Evolutionary conservation across 2,113 vertebrate genomes (phyloP).

Genomic region (Sturnira hondurensis): DNA sequence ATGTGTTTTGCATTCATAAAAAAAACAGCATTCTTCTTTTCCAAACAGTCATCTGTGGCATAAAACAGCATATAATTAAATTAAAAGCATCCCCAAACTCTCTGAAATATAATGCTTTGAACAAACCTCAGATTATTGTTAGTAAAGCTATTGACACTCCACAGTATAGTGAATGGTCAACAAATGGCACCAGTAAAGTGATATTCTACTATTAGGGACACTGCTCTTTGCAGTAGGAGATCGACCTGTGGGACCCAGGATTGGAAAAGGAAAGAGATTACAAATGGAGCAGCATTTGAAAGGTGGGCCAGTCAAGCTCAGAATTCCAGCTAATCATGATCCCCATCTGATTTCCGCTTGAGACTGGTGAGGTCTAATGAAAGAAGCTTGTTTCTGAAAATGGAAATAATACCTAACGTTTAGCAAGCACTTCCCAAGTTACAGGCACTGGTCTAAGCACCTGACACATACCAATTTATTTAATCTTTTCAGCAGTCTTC

Average conservation of each 20-base stretch:
- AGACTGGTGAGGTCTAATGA: background rate
- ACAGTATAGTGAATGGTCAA: constrained; percentile 70
- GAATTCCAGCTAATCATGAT: background rate
- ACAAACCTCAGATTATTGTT: constrained; percentile 75
- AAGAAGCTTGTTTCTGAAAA: background rate
- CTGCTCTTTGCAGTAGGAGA: constrained; percentile 33
- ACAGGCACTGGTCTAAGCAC: background rate
- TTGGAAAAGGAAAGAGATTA: constrained; percentile 10
- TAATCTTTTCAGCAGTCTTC: background rate
- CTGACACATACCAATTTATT: rapidly evolving
- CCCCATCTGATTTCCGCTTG: background rate
- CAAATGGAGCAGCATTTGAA: background rate
- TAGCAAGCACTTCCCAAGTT: background rate
- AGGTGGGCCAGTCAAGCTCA: background rate
- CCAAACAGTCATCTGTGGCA: constrained; percentile 30
- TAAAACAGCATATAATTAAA: constrained; percentile 64
- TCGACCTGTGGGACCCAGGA: constrained; percentile 15
- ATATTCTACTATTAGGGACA: constrained; percentile 65
- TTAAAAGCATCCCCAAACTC: constrained; percentile 63
- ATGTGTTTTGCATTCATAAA: constrained; percentile 43
- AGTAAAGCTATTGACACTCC: constrained; percentile 76
- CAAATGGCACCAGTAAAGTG: constrained; percentile 70
- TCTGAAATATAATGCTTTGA: constrained; percentile 68
- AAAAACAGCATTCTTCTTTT: constrained; percentile 29
- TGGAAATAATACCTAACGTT: background rate